Conservation (phyloP, 2,888 invertebrate genomes). For the Lapara coniferarum region DNA sequence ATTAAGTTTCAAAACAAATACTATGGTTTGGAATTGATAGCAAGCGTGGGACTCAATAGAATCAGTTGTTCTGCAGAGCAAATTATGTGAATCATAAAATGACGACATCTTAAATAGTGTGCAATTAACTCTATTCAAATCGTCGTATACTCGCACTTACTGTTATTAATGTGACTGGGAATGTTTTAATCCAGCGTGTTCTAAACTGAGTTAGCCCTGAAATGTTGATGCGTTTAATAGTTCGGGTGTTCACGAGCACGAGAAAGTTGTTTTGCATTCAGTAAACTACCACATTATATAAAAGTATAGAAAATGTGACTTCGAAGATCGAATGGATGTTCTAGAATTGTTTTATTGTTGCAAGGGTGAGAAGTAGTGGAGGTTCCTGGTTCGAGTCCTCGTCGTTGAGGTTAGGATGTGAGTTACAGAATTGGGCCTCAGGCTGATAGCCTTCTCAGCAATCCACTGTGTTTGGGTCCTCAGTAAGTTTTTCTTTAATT, state of each 20-base stretch:
- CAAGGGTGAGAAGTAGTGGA: not conserved
- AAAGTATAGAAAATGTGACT: not conserved
- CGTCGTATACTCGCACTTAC: not conserved
- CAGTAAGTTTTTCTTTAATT: constrained; percentile 3
- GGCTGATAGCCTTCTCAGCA: not conserved
- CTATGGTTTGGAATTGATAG: not conserved
- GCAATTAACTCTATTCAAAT: constrained; percentile 18
- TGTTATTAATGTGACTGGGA: constrained; percentile 11
- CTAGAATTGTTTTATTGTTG: not conserved
- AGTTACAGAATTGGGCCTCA: not conserved
- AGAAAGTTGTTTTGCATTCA: not conserved
- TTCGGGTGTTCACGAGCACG: not conserved
- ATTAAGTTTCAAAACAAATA: too few species aligned
- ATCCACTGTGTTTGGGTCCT: not conserved
- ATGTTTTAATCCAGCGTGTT: not conserved
- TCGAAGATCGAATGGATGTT: not conserved
- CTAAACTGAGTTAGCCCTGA: constrained; percentile 9
- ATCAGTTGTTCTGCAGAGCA: not conserved
- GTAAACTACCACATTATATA: not conserved
- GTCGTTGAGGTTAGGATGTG: not conserved
- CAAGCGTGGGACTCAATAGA: not conserved
- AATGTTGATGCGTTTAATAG: not conserved
- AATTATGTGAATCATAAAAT: not conserved
- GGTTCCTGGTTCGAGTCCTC: constrained; percentile 10
- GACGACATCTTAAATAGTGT: constrained; percentile 10